A percentile compares a stretch with the other conserved stretches of the same genome.
Conservation (phyloP, 2,888 invertebrate species). For the Agrochola macilenta region DNA sequence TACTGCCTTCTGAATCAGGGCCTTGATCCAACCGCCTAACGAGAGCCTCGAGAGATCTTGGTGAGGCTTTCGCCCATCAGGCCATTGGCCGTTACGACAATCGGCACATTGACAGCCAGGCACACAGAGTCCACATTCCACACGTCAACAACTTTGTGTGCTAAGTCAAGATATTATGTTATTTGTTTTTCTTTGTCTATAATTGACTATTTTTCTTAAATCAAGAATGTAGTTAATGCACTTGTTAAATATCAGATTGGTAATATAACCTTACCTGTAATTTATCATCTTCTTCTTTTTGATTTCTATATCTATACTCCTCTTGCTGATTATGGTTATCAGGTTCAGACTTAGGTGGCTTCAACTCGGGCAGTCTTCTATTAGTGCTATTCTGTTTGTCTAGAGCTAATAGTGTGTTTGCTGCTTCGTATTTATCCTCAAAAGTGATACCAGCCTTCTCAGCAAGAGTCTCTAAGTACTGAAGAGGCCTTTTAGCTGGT, state of each 20-base stretch:
- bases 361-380: conserved; percentile 82
- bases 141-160: too few species aligned
- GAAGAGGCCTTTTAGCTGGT: conserved; percentile 86
- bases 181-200: too few species aligned
- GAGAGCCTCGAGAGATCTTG: too few species aligned
- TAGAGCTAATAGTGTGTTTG: conserved; percentile 91
- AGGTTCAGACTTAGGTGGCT: conserved; percentile 83
- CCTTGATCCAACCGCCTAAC: too few species aligned
- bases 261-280: conserved; percentile 76
- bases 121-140: too few species aligned
- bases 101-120: too few species aligned
- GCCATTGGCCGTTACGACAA: too few species aligned
- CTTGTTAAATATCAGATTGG: background rate
- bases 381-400: conserved; percentile 91
- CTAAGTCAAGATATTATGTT: too few species aligned
- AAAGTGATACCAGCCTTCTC: conserved; percentile 94
- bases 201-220: background rate
- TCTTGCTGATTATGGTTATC: conserved; percentile 81
- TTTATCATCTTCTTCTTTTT: conserved; percentile 88
- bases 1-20: too few species aligned
- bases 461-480: conserved; percentile 93
- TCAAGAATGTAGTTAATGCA: background rate
- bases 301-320: conserved; percentile 84
- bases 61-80: too few species aligned
- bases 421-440: conserved; percentile 94